Evolutionary conservation across 2,113 vertebrate genomes (phyloP).

Genomic region (Nicator chloris): DNA sequence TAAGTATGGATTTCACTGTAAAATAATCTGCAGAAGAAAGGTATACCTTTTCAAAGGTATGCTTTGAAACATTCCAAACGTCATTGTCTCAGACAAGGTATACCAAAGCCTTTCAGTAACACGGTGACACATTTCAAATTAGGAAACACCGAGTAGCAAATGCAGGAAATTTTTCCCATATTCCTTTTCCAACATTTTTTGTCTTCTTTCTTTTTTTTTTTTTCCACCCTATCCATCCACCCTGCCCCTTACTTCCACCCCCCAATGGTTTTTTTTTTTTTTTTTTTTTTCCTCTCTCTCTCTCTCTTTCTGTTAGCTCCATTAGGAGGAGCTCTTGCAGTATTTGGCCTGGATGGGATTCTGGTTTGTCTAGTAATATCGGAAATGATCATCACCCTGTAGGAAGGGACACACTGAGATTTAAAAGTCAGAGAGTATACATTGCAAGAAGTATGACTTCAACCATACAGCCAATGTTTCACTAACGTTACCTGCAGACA

Average conservation of each 20-base stretch:
- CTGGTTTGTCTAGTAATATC: background rate
- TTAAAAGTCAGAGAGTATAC: background rate
- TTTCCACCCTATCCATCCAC: fast-evolving
- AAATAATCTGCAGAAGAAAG: background rate
- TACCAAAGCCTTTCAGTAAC: background rate
- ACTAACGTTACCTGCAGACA: background rate
- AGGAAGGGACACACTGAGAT: background rate
- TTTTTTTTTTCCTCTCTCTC: too few relatives aligned
- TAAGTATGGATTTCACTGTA: background rate
- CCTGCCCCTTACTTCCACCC: background rate
- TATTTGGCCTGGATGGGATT: conserved; percentile 62
- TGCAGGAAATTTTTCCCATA: background rate
- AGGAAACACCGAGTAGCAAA: background rate
- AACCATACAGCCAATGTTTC: background rate
- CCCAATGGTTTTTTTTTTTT: too few relatives aligned
- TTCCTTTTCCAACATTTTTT: too few relatives aligned
- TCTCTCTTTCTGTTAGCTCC: conserved; percentile 38
- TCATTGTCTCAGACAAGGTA: background rate
- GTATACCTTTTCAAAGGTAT: too few relatives aligned
- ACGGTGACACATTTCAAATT: background rate
- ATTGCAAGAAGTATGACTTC: background rate
- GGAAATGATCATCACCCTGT: background rate
- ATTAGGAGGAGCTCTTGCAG: conserved; percentile 88
- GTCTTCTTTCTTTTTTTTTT: background rate
- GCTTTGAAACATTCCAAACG: background rate